A percentile compares a stretch with the other conserved stretches of the same genome.
phyloP scores from a whole-genome alignment of 2,797 vertebrate species.

The Echiichthys vipera region DNA sequence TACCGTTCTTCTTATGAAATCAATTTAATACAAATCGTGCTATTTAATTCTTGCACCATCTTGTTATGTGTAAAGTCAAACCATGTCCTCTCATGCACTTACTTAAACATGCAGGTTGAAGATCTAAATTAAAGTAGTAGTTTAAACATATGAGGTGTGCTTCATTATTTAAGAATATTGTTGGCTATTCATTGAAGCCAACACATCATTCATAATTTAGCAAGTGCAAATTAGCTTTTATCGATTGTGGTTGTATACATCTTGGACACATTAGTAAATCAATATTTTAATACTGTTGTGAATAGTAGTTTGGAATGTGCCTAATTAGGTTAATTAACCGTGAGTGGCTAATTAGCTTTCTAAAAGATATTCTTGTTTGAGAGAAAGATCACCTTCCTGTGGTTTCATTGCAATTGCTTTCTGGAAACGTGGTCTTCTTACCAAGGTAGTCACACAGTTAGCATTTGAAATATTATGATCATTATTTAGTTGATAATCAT shows the following conservation, averaged over 20 bases:
- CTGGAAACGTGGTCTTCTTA: conserved; percentile 8
- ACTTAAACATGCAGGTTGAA: not conserved
- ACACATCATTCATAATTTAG: conserved; percentile 64
- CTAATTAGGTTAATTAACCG: conserved; percentile 72
- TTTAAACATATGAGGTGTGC: not conserved
- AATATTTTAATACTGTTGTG: conserved; percentile 58
- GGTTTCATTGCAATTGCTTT: conserved; percentile 41
- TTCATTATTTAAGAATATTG: conserved; percentile 13
- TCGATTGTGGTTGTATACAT: conserved; percentile 65
- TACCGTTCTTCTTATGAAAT: not conserved
- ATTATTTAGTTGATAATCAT: not conserved
- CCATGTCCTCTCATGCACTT: not conserved
- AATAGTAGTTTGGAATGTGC: conserved; percentile 45
- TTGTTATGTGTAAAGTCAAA: not conserved
- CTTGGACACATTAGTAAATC: conserved; percentile 54
- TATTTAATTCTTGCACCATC: not conserved
- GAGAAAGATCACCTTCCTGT: conserved; percentile 41
- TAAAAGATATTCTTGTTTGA: conserved; percentile 43
- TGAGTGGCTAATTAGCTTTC: conserved; percentile 57
- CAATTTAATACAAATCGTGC: not conserved
- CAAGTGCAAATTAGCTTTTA: conserved; percentile 57
- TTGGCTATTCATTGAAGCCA: conserved; percentile 16
- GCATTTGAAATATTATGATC: not conserved
- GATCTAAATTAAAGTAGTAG: not conserved
- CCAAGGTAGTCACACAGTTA: not conserved